These are phyloP conservation scores for Coptotermes formosanus DNA, from an alignment of 1,140 invertebrate species.

Conservation along the genomic window DNA sequence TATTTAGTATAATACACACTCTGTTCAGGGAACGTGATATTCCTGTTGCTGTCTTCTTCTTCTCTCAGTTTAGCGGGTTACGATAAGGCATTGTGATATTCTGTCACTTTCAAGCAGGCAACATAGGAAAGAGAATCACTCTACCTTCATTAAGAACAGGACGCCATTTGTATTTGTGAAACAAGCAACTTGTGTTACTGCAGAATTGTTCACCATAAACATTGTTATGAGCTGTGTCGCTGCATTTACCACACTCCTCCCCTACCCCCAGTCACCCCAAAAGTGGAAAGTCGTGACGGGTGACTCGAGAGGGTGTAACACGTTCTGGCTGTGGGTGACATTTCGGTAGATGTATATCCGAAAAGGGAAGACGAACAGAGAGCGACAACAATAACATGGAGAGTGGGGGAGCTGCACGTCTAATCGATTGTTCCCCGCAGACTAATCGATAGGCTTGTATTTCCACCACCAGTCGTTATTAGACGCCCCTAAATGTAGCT, in stretches of 20 bases:
- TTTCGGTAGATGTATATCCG: conserved; percentile 6
- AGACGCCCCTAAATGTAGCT: neutral
- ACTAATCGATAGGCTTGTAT: neutral
- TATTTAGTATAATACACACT: too few species aligned
- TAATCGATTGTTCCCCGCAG: conserved; percentile 10
- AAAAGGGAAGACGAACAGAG: neutral
- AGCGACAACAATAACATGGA: neutral
- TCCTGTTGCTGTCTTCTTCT: too few species aligned
- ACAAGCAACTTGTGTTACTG: neutral
- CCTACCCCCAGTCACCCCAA: neutral
- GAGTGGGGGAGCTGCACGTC: neutral
- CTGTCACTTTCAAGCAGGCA: too few species aligned
- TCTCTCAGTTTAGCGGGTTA: too few species aligned
- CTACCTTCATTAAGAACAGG: neutral
- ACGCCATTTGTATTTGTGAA: neutral
- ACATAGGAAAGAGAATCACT: too few species aligned
- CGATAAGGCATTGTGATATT: too few species aligned
- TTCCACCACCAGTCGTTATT: neutral
- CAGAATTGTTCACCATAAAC: neutral
- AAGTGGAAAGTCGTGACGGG: neutral
- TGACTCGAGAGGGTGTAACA: neutral
- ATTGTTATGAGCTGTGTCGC: too few species aligned
- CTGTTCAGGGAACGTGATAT: too few species aligned
- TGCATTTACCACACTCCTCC: neutral
- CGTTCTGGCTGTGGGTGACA: conserved; percentile 3